phyloP scores from a whole-genome alignment of 2,888 invertebrate genomes.

The Platerodrilus igneus region DNA sequence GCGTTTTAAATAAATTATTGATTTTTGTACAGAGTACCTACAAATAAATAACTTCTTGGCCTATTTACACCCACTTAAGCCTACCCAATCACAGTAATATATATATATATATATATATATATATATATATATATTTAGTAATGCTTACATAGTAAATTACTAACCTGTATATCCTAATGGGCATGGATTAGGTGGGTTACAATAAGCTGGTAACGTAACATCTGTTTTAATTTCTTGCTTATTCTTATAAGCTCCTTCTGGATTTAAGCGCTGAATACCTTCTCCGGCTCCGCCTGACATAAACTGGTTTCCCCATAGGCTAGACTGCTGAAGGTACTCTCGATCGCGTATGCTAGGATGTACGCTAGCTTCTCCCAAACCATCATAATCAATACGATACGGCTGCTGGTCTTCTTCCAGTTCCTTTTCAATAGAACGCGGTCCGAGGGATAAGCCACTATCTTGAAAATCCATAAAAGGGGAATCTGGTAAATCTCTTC shows the following conservation, averaged over 20 bases:
- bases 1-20: too few species aligned
- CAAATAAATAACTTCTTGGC: too few species aligned
- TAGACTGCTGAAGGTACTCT: constrained; percentile 80
- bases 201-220: constrained; percentile 91
- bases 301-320: constrained; percentile 62
- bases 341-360: constrained; percentile 81
- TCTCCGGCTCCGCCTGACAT: constrained; percentile 76
- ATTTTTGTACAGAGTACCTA: too few species aligned
- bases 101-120: too few species aligned
- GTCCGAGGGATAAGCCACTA: constrained; percentile 41
- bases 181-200: constrained; percentile 98
- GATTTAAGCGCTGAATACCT: constrained; percentile 61
- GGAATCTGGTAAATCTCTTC: constrained; percentile 65
- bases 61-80: too few species aligned
- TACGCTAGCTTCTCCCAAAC: constrained; percentile 59
- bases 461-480: constrained; percentile 63
- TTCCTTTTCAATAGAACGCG: constrained; percentile 35
- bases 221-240: constrained; percentile 82
- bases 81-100: too few species aligned
- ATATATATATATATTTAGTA: too few species aligned
- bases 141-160: constrained; percentile 10
- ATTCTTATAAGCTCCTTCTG: constrained; percentile 55
- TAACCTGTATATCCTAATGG: constrained; percentile 87
- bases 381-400: constrained; percentile 65
- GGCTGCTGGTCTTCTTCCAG: constrained; percentile 54